Evolutionary conservation across 2,797 vertebrate genomes (phyloP), one percentile per base, ranked within the genome.

Genomic region (Kryptopterus vitreolus): DNA sequence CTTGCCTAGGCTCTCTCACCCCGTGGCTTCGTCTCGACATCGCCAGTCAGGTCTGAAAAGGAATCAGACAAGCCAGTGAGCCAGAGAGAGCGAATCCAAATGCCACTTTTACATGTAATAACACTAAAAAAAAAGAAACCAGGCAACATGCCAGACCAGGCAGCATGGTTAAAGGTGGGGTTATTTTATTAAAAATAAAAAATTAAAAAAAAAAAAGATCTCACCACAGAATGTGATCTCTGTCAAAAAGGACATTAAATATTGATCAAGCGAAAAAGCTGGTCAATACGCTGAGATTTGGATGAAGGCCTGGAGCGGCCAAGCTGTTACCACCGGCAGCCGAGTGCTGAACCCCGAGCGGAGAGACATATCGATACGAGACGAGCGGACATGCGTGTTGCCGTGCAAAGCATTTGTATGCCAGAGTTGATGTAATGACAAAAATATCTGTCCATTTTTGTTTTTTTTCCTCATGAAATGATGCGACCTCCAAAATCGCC

Each of bases 201-300:
- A 58, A 24, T n/a, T n/a, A n/a, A 58, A 58, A 12, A 24, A 24
- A 57, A 53, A 83, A 85, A 92, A 94, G 92, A 71, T 83, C 92
- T 89, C 92, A 88, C 92, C 70, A 81, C 90, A 91, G 87, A 46
- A 94, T 93, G 92, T 85, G 89, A 90, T 92, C 92, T 93, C 59
- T 90, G 90, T 93, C 90, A 93, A 94, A 92, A 89, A 91, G 89
- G 88, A 90, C 92, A 93, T 95, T 92, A 94, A 94, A 93, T 93
- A 95, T 94, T 94, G 93, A 94, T 94, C 91, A 91, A 76, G 88
- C 90, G 87, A 78, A 43, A n/a, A 88, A 87, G 90, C 91, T 86
- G 89, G 89, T 90, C 90, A 87, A 84, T 73, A 89, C 84, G 85
- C 76, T 33, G 33, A 57, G 46, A 81, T 82, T 81, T 68, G 69